These are phyloP conservation scores for Corythaeola cristata DNA, from an alignment of 2,113 vertebrate genomes.

Conservation along the genomic window DNA sequence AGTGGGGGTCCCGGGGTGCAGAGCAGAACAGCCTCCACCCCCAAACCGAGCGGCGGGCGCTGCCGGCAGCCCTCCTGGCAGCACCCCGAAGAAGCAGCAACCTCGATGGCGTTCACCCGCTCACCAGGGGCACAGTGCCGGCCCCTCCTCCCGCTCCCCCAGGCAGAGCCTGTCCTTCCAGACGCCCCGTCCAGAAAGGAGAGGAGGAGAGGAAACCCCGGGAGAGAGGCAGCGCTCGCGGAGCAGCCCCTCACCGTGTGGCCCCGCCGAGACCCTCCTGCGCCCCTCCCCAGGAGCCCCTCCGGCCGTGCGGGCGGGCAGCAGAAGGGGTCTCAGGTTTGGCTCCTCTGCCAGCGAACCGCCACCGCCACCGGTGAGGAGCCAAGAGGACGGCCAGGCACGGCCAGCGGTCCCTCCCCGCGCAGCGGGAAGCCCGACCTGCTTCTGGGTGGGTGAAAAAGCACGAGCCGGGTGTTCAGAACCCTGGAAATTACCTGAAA, in stretches of 20 bases:
- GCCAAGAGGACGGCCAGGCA: background rate
- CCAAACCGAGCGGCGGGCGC: fast-evolving
- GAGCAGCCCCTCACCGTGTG: background rate
- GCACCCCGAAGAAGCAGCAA: background rate
- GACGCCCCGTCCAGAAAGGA: fast-evolving
- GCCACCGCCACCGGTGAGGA: fast-evolving
- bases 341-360: background rate
- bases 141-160: background rate
- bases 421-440: background rate
- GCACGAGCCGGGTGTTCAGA: constrained; percentile 59
- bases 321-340: background rate
- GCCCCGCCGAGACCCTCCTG: background rate
- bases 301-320: background rate
- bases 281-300: background rate
- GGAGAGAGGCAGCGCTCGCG: fast-evolving
- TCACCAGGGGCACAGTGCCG: fast-evolving
- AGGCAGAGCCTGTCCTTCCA: background rate
- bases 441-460: constrained; percentile 36
- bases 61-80: background rate
- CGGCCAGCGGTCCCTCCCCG: background rate
- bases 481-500: constrained; percentile 83
- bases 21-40: background rate
- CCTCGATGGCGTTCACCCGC: background rate
- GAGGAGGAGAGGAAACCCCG: background rate
- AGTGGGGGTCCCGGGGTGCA: fast-evolving